These are phyloP conservation scores for Teleopsis dalmanni DNA, from an alignment of 1,140 invertebrate genomes.

Conservation along the genomic window DNA sequence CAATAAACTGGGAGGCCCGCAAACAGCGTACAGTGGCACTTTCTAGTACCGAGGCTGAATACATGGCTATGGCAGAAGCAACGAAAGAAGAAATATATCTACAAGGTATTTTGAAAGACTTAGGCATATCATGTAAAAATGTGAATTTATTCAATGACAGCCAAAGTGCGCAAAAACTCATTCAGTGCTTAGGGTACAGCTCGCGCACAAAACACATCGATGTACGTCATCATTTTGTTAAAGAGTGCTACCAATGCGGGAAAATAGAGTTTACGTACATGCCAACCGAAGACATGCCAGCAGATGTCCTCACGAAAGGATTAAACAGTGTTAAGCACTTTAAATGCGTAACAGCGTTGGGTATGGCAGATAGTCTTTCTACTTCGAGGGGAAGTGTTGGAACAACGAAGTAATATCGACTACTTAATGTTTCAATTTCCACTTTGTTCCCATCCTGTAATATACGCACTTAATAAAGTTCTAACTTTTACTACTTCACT, in stretches of 20 bases:
- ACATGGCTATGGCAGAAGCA: slow-evolving; percentile 19
- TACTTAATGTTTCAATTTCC: no score
- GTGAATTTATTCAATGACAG: slow-evolving; percentile 17
- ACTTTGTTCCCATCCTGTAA: no score
- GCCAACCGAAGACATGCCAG: slow-evolving; percentile 21
- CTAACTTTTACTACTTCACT: no score
- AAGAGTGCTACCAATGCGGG: slow-evolving; percentile 8
- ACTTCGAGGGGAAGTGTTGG: slow-evolving; percentile 9
- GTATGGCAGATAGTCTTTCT: background rate
- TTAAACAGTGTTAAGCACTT: slow-evolving; percentile 8
- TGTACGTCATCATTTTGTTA: slow-evolving; percentile 31
- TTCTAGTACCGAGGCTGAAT: slow-evolving; percentile 46
- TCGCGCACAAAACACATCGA: slow-evolving; percentile 36
- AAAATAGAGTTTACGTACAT: slow-evolving; percentile 18
- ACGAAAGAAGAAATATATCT: slow-evolving; percentile 1
- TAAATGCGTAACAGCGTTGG: background rate
- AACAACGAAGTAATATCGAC: no score
- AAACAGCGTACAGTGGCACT: no score
- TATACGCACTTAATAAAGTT: no score
- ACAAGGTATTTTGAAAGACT: background rate
- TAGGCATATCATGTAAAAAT: background rate
- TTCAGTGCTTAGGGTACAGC: slow-evolving; percentile 23
- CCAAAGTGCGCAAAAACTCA: slow-evolving; percentile 24
- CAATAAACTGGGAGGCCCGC: no score
- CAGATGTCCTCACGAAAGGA: slow-evolving; percentile 26